Evolutionary conservation across 2,113 vertebrate species (phyloP).

Genomic region (rat (Rattus norvegicus)): GRCr8 NC_086022.1:45306001-45306500

Average conservation of each 20-base stretch:
- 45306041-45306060: too few species aligned
- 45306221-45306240: not conserved
- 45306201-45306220: not conserved
- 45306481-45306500: not conserved
- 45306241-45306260: not conserved
- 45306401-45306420: not conserved
- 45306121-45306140: not conserved
- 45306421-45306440: not conserved
- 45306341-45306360: not conserved
- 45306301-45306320: too few species aligned
- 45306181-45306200: not conserved
- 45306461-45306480: not conserved
- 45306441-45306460: not conserved
- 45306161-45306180: not conserved
- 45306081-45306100: not conserved
- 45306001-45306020: too few species aligned
- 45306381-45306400: not conserved
- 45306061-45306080: too few species aligned
- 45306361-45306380: too few species aligned
- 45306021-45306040: too few species aligned
- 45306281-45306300: not conserved
- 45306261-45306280: not conserved
- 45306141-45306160: not conserved
- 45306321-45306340: not conserved
- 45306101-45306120: not conserved